Evolutionary conservation across 2,888 invertebrate species (phyloP).

Genomic region (Steinernema hermaphroditum): DNA sequence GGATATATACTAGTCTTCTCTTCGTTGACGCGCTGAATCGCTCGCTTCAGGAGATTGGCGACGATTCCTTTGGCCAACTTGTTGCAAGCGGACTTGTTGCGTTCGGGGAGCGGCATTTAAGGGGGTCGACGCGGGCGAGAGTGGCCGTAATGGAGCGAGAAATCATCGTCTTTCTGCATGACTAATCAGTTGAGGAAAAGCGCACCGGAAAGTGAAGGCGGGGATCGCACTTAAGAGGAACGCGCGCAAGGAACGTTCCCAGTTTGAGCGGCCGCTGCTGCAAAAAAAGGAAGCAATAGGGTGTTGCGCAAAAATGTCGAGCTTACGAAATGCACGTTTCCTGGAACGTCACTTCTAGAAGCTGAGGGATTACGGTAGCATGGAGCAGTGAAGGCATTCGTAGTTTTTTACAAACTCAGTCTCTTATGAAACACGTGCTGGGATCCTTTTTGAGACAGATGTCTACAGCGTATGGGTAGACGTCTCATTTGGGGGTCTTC

Average conservation of each 20-base stretch:
- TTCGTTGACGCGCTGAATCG: constrained; percentile 5
- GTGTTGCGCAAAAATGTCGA: no score
- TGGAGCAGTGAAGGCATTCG: no score
- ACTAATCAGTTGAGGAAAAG: constrained; percentile 21
- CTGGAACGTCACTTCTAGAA: no score
- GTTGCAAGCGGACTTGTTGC: constrained; percentile 13
- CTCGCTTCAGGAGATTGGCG: neutral
- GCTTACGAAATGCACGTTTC: no score
- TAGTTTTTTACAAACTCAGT: no score
- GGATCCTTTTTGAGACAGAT: no score
- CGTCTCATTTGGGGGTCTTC: no score
- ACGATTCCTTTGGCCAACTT: constrained; percentile 13
- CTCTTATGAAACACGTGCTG: no score
- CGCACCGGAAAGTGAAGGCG: constrained; percentile 24
- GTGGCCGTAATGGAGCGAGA: neutral
- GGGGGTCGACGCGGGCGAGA: neutral
- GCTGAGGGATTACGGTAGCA: no score
- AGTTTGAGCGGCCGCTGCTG: neutral
- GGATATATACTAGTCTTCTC: neutral
- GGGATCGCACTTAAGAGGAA: neutral
- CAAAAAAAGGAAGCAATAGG: no score
- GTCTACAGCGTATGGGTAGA: no score
- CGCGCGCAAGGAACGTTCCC: neutral
- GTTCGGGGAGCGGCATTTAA: neutral
- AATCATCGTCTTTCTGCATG: constrained; percentile 21